A percentile compares a stretch with the other conserved stretches of the same genome.
Conservation (phyloP, 2,113 vertebrate species). For the Cisticola juncidis region DNA sequence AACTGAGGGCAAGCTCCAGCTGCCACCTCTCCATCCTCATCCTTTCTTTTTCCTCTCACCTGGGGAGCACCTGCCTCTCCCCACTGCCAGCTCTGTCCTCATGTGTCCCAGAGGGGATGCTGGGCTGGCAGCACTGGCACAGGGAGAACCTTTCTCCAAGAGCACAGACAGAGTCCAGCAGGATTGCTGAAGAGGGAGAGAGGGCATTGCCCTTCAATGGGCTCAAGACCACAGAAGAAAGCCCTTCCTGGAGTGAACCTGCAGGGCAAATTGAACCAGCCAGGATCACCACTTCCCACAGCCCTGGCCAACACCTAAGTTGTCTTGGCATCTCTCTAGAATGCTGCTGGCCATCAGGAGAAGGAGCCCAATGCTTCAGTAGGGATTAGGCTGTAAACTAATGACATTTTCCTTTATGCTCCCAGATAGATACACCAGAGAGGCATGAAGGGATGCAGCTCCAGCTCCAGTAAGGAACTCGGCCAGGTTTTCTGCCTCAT, state of each 20-base stretch:
- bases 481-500: not conserved
- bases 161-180: accelerated
- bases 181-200: not conserved
- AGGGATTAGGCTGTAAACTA: not conserved
- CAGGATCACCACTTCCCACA: not conserved
- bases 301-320: not conserved
- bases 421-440: not conserved
- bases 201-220: not conserved
- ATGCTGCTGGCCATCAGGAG: not conserved
- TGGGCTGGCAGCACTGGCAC: accelerated
- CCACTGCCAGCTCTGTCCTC: accelerated
- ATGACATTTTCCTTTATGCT: not conserved
- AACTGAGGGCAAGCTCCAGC: not conserved
- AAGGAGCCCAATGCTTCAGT: not conserved
- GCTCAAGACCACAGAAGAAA: not conserved
- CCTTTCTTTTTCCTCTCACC: not conserved
- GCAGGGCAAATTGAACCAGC: not conserved
- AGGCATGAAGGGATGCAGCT: not conserved
- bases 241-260: not conserved
- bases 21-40: not conserved
- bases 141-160: not conserved
- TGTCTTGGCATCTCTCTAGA: not conserved
- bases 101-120: accelerated
- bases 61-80: not conserved
- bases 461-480: not conserved